Evolutionary conservation across 2,797 vertebrate species (phyloP).

Genomic region (Ciconia nigra): DNA sequence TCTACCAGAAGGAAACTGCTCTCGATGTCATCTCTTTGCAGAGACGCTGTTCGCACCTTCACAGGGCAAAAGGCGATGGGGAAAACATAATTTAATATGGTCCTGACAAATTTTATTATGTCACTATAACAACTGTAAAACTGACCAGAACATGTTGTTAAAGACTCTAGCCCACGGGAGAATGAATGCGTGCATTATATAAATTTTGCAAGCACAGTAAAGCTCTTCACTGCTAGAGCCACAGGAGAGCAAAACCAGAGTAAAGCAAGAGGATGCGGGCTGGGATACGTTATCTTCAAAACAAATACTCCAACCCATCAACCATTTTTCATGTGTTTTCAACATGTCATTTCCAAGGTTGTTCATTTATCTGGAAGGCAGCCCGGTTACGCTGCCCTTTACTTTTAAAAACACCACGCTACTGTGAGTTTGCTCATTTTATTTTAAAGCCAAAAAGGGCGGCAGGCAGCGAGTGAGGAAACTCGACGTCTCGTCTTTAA

Average conservation of each 20-base stretch:
- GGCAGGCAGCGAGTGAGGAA: fast-evolving
- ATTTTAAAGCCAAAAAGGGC: background rate
- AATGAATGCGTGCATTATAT: background rate
- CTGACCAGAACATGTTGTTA: background rate
- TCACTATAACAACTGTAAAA: background rate
- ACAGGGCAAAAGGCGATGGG: fast-evolving
- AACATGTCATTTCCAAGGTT: background rate
- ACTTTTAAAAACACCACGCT: background rate
- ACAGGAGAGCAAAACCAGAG: background rate
- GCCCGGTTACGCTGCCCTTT: background rate
- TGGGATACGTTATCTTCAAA: background rate
- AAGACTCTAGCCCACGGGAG: background rate
- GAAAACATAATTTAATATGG: background rate
- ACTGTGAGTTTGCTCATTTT: background rate
- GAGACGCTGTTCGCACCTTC: background rate
- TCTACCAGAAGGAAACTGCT: background rate
- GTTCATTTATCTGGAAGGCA: background rate
- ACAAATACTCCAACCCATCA: background rate
- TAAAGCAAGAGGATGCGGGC: background rate
- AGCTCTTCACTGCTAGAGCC: background rate
- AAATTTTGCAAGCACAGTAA: background rate
- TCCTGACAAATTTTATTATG: background rate
- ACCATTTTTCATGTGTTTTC: background rate
- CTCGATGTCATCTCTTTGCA: background rate
- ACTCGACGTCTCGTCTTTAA: fast-evolving